These are phyloP conservation scores for Synanthedon tipuliformis DNA, from an alignment of 2,888 invertebrate genomes.

Conservation along the genomic window DNA sequence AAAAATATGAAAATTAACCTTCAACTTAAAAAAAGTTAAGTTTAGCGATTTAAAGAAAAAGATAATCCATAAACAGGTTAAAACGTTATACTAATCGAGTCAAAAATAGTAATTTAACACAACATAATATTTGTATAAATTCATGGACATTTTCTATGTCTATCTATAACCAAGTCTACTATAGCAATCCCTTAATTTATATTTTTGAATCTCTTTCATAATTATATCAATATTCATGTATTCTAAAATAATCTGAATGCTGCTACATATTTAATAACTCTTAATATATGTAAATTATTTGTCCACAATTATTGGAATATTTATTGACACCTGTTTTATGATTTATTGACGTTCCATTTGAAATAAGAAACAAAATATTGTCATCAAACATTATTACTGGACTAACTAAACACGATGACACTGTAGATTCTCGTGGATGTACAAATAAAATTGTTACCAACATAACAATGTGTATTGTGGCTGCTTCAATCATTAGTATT, in stretches of 20 bases:
- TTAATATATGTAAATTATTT: background rate
- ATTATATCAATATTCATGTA: background rate
- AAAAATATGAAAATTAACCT: no score
- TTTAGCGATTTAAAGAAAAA: no score
- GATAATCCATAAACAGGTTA: no score
- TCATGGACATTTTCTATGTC: no score
- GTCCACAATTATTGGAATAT: background rate
- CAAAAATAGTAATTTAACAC: no score
- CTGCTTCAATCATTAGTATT: conserved; percentile 65
- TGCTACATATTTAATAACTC: background rate
- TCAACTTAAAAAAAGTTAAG: no score
- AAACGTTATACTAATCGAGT: no score
- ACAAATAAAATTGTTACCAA: conserved; percentile 28
- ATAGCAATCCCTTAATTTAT: background rate
- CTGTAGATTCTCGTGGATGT: conserved; percentile 36
- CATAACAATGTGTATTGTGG: conserved; percentile 64
- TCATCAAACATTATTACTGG: conserved; percentile 9
- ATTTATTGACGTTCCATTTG: background rate
- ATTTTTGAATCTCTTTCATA: background rate
- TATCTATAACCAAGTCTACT: no score
- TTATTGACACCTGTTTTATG: background rate
- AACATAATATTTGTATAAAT: no score
- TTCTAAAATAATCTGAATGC: background rate
- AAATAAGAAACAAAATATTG: background rate
- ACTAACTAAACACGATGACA: conserved; percentile 67